Conservation (phyloP, 2,113 vertebrate genomes). For the Rhinopomastus cyanomelas region DNA sequence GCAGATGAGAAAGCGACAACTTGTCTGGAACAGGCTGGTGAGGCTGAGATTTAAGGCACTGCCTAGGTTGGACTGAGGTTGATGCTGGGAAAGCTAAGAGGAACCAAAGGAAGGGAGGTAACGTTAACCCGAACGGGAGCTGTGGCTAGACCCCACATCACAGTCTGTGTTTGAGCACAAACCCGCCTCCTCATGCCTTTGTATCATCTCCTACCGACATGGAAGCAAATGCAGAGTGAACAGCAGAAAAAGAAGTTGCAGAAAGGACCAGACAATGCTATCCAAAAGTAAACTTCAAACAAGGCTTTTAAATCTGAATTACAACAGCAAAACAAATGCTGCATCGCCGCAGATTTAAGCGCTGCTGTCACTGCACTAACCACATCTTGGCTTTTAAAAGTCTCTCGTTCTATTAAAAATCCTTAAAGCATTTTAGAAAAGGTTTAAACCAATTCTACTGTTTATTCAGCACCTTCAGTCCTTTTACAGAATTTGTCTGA, state of each 20-base stretch:
- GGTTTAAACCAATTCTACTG: not conserved
- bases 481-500: not conserved
- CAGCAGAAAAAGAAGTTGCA: not conserved
- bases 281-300: not conserved
- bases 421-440: not conserved
- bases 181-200: not conserved
- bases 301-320: not conserved
- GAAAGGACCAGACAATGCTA: not conserved
- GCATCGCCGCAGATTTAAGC: not conserved
- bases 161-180: not conserved
- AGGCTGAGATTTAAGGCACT: not conserved
- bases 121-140: not conserved
- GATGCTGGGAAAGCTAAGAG: not conserved
- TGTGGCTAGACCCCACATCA: not conserved
- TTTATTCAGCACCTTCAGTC: not conserved
- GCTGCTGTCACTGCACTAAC: not conserved
- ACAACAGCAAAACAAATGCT: not conserved
- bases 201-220: not conserved
- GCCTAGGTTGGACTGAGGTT: not conserved
- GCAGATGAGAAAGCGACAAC: constrained; percentile 41
- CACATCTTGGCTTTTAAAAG: not conserved
- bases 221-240: not conserved
- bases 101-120: not conserved
- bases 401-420: not conserved
- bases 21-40: constrained; percentile 15